These are phyloP conservation scores for Lateolabrax maculatus DNA, from an alignment of 2,797 vertebrate species.

Conservation along the genomic window DNA sequence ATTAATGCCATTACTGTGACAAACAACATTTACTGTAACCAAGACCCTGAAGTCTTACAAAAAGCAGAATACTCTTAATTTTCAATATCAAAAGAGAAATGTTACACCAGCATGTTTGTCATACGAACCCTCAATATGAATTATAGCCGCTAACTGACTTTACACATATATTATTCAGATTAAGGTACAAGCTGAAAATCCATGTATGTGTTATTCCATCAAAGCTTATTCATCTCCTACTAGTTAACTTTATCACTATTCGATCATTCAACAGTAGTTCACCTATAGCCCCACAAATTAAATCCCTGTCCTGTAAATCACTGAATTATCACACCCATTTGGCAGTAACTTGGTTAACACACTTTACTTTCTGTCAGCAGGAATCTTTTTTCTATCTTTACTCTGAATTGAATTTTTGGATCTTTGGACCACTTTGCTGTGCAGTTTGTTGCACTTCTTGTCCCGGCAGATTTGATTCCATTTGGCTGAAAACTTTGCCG, in stretches of 20 bases:
- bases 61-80: neutral
- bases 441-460: slow-evolving; percentile 29
- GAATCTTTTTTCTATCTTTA: slow-evolving; percentile 8
- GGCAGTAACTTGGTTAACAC: neutral
- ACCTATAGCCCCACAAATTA: slow-evolving; percentile 5
- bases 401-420: slow-evolving; percentile 30
- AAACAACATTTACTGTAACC: neutral
- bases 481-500: slow-evolving; percentile 34
- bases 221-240: neutral
- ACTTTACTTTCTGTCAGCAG: slow-evolving; percentile 3
- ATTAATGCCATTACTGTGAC: neutral
- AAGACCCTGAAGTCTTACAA: neutral
- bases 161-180: neutral
- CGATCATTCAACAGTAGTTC: neutral
- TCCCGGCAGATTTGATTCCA: slow-evolving; percentile 23
- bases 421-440: slow-evolving; percentile 21
- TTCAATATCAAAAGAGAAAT: neutral
- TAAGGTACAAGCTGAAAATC: neutral
- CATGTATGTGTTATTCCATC: neutral
- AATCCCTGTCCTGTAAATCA: neutral
- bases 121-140: neutral
- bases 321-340: neutral
- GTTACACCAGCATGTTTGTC: neutral
- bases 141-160: neutral
- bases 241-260: neutral